Percentiles rank a stretch among this genome's conserved stretches.
Conservation (phyloP, 2,888 invertebrate species). For the Andrena bicolor region DNA sequence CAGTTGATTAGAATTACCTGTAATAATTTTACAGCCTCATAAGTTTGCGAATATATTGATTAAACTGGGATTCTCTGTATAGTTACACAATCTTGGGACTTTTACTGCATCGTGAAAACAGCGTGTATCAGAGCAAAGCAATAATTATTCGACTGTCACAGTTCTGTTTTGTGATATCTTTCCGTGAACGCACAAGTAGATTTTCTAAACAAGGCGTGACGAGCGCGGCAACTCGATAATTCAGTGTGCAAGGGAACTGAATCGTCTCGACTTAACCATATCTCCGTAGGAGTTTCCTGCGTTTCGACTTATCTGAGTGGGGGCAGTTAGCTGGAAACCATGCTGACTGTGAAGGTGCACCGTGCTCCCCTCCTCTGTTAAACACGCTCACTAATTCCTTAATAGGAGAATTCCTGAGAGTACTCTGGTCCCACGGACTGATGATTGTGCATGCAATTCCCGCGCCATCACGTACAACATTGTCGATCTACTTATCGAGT, state of each 20-base stretch:
- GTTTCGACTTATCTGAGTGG: slow-evolving; percentile 61
- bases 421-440: slow-evolving; percentile 19
- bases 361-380: slow-evolving; percentile 33
- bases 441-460: slow-evolving; percentile 23
- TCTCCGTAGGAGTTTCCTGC: slow-evolving; percentile 48
- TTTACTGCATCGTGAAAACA: too few relatives aligned
- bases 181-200: not conserved
- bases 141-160: not conserved
- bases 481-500: slow-evolving; percentile 4
- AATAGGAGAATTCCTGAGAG: slow-evolving; percentile 47
- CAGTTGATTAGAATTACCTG: too few relatives aligned
- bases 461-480: not conserved
- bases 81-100: too few relatives aligned
- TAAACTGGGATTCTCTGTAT: too few relatives aligned
- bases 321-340: slow-evolving; percentile 57
- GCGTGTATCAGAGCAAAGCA: too few relatives aligned
- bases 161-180: not conserved
- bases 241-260: slow-evolving; percentile 16
- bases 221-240: slow-evolving; percentile 38
- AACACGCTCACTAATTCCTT: slow-evolving; percentile 54
- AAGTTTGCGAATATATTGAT: too few relatives aligned
- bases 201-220: slow-evolving; percentile 10
- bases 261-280: slow-evolving; percentile 44
- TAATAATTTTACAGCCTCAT: too few relatives aligned
- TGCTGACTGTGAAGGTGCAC: slow-evolving; percentile 53